phyloP scores from a whole-genome alignment of 2,797 vertebrate species.

The Oceanodroma leucorhoa region DNA sequence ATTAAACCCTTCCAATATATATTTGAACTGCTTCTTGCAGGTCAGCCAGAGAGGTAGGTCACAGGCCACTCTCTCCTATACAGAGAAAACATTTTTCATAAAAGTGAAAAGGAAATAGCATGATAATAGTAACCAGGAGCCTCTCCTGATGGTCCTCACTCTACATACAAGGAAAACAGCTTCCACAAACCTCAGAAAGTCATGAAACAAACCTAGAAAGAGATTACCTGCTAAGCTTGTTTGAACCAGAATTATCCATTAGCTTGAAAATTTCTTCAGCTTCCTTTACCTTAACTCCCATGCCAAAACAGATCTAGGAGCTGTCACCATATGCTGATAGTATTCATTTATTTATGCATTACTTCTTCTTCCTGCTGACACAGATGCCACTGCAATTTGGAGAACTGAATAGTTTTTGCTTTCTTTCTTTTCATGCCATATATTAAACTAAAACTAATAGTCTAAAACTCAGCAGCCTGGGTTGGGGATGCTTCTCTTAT shows the following conservation, averaged over 20 bases:
- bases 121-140: neutral
- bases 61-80: neutral
- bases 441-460: neutral
- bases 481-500: neutral
- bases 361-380: neutral
- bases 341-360: conserved; percentile 3
- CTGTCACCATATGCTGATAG: neutral
- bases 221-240: neutral
- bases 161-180: neutral
- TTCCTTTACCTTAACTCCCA: neutral
- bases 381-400: neutral
- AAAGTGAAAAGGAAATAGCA: neutral
- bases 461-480: neutral
- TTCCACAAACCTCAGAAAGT: neutral
- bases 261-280: neutral
- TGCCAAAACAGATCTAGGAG: neutral
- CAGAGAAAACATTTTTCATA: neutral
- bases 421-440: neutral
- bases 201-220: neutral
- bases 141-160: neutral
- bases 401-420: neutral
- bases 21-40: neutral
- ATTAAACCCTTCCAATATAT: neutral
- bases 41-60: neutral
- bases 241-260: neutral